These are phyloP conservation scores for Microctenopoma stevenorrisi DNA, from an alignment of 2,797 vertebrate genomes.

Conservation along the genomic window DNA sequence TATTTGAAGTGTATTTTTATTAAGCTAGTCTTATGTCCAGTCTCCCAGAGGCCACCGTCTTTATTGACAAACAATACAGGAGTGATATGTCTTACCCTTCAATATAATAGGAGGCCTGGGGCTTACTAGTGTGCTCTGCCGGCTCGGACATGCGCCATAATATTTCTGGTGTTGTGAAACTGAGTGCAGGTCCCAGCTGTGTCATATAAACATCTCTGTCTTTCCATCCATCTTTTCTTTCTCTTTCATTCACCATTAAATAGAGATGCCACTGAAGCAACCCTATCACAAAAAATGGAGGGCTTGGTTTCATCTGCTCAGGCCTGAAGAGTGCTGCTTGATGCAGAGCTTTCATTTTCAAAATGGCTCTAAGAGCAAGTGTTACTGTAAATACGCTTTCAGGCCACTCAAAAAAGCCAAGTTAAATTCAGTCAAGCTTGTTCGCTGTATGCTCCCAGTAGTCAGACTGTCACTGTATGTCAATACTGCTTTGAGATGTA, in stretches of 20 bases:
- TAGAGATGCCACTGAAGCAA: conserved; percentile 35
- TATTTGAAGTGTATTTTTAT: conserved; percentile 71
- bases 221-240: conserved; percentile 51
- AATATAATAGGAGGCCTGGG: conserved; percentile 64
- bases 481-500: conserved; percentile 56
- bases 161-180: conserved; percentile 67
- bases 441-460: conserved; percentile 33
- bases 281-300: conserved; percentile 36
- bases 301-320: conserved; percentile 41
- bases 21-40: conserved; percentile 55
- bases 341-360: conserved; percentile 53
- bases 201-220: conserved; percentile 57
- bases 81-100: conserved; percentile 63
- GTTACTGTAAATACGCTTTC: conserved; percentile 44
- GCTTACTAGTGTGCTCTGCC: conserved; percentile 41
- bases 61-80: conserved; percentile 64
- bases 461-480: conserved; percentile 47
- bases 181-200: conserved; percentile 64
- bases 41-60: conserved; percentile 60
- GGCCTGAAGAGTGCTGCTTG: conserved; percentile 30
- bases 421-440: conserved; percentile 30
- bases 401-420: conserved; percentile 49
- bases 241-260: conserved; percentile 53
- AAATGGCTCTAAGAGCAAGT: conserved; percentile 53
- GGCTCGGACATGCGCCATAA: conserved; percentile 47